Base-by-base conservation (phyloP, 1,140 invertebrate species). In the Arion vulgaris region DNA sequence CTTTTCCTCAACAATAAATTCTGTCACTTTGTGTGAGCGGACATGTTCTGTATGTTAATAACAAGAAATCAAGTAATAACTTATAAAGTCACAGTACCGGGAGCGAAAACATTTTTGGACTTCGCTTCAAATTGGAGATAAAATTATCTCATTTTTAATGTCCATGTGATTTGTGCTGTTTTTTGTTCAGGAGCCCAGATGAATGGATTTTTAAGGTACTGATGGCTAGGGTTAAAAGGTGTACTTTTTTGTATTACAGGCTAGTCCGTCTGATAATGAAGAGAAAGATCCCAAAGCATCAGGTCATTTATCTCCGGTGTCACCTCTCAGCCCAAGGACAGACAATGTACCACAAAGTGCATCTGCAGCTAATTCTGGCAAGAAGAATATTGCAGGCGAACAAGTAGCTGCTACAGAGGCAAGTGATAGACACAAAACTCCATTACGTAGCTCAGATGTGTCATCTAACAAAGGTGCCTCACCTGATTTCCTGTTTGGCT, bases 261-360 rank as follows among this genome's bases (percentile, higher is more conserved):
- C 38, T 5, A 76, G 7, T 32, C 26, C 32, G n/a, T 71, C 69
- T 62, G 28, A 32, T 26, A 41, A 26, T 51, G 62, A 69, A 45
- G 34, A 62, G n/a, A 82, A 84, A 62, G 39, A 38, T 23, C 75
- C 74, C 51, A 82, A 32, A 36, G 36, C 78, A 28, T 34, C 72
- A 28, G 36, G 5, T 1, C 41, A 39, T 45, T 45, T 19, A 26
- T 39, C n/a, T 39, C 71, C 71, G 2, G 71, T 41, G 36, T 7
- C 26, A 2, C 81, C 83, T 17, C 66, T 86, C 34, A 82, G 79
- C 17, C 83, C 83, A 68, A 68, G 85, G 19, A 74, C 80, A 28
- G 83, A 86, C 49, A 86, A 86, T 82, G 84, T 83, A 17, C 81
- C 79, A 39, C 36, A 5, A 1, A 76, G 45, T 41, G 38, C 72